A percentile compares a stretch with the other conserved stretches of the same genome.
phyloP scores from a whole-genome alignment of 2,888 invertebrate species.

The Leuctra nigra region DNA sequence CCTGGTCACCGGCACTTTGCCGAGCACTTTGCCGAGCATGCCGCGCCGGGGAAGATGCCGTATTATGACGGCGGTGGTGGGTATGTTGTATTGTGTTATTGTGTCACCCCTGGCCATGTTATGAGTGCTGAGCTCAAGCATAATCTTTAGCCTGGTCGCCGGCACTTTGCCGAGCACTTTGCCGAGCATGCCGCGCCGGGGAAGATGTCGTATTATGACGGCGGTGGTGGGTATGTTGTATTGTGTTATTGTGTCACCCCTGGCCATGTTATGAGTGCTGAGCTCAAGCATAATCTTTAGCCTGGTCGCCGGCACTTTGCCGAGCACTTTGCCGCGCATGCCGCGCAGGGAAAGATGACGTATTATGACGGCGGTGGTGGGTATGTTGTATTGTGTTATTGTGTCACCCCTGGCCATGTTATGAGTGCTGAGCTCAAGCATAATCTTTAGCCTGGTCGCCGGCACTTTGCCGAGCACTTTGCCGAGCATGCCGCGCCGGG shows the following conservation, averaged over 20 bases:
- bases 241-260: too few relatives aligned
- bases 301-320: too few relatives aligned
- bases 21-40: slow-evolving; percentile 7
- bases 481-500: slow-evolving; percentile 10
- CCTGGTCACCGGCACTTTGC: too few relatives aligned
- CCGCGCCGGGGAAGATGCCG: too few relatives aligned
- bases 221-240: neutral
- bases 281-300: slow-evolving; percentile 12
- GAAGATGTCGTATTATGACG: neutral
- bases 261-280: neutral
- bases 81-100: too few relatives aligned
- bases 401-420: slow-evolving; percentile 6
- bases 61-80: neutral
- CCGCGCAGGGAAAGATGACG: too few relatives aligned
- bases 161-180: too few relatives aligned
- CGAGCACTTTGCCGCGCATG: slow-evolving; percentile 7
- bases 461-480: too few relatives aligned
- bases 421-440: neutral
- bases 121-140: too few relatives aligned
- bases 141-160: too few relatives aligned
- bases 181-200: slow-evolving; percentile 10
- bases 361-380: neutral
- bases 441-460: slow-evolving; percentile 8
- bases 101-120: too few relatives aligned
- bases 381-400: too few relatives aligned